Conservation (phyloP, 2,113 vertebrate genomes). For the Daboia siamensis region DNA sequence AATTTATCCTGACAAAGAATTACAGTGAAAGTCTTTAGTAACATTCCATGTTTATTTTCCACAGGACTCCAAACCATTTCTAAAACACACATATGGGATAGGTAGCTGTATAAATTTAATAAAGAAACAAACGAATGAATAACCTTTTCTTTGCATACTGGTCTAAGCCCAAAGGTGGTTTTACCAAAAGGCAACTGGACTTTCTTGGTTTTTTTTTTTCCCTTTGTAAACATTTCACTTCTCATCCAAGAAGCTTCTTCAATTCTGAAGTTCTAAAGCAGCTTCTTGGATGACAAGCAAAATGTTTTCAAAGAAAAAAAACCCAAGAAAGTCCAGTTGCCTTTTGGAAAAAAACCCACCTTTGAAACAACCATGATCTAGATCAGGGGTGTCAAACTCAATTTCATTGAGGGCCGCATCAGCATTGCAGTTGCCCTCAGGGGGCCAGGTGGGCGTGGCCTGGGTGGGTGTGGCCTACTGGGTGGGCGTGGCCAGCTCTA, state of each 20-base stretch:
- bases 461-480: too few species aligned
- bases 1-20: conserved; percentile 71
- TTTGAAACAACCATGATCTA: not conserved
- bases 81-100: not conserved
- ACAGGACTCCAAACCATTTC: not conserved
- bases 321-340: not conserved
- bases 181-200: not conserved
- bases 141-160: not conserved
- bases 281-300: not conserved
- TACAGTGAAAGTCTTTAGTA: not conserved
- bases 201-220: not conserved
- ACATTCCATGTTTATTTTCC: conserved; percentile 19
- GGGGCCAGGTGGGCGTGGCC: too few species aligned
- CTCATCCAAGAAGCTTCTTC: not conserved
- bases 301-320: not conserved
- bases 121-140: not conserved
- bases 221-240: not conserved
- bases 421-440: too few species aligned
- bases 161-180: not conserved
- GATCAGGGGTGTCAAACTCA: too few species aligned
- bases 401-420: too few species aligned
- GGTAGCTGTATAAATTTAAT: not conserved
- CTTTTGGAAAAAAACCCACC: not conserved
- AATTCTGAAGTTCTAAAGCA: not conserved
- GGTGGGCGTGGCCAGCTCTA: too few species aligned